Evolutionary conservation across 2,113 vertebrate species (phyloP), one percentile per base, ranked within the genome.

Genomic region (Myrmophylax atrothorax): DNA sequence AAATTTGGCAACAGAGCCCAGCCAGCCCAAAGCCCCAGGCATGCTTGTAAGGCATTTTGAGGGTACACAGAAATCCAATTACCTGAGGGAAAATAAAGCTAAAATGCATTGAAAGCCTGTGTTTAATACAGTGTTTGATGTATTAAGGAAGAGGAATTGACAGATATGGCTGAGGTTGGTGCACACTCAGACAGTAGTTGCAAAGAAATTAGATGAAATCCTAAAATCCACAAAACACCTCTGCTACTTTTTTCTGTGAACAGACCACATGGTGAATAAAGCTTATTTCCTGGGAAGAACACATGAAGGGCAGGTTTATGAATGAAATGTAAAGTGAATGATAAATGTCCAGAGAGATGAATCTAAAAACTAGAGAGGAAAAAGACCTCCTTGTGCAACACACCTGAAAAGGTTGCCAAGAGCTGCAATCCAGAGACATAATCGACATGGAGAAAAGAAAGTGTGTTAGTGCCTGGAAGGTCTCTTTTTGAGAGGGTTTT

Each of bases 1-100:
- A 87, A 88, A 94, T 95, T 75, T 91, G 89, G 83, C 86, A 96
- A 24, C 73, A 60, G 76, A 84, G 47, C 74, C 64, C 59, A 73
- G 81, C 24, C 76, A 59, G 38, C 80, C 50, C 35, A 33, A 86
- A 92, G 59, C 56, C 23, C 38, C 23, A 26, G 64, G 60, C 90
- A 55, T 38, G 60, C 50, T 88, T 46, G 18, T 59, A n/a, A 80
- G 63, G 24, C 2, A 0, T 93, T 88, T 74, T 83, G 42, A 93
- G 69, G 60, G 22, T 19, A 87, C n/a, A 37, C 2, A 78, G 47
- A 87, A 91, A 92, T 63, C 52, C 68, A 67, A 37, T 68, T 72
- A 94, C 56, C 80, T 87, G 20, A 55, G 68, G 64, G 73, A 70
- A 89, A 90, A 55, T 16, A 44, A 69, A 74, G 52, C 20, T 60